Conservation (phyloP, 2,797 vertebrate genomes). For the Poecilia wingei region DNA sequence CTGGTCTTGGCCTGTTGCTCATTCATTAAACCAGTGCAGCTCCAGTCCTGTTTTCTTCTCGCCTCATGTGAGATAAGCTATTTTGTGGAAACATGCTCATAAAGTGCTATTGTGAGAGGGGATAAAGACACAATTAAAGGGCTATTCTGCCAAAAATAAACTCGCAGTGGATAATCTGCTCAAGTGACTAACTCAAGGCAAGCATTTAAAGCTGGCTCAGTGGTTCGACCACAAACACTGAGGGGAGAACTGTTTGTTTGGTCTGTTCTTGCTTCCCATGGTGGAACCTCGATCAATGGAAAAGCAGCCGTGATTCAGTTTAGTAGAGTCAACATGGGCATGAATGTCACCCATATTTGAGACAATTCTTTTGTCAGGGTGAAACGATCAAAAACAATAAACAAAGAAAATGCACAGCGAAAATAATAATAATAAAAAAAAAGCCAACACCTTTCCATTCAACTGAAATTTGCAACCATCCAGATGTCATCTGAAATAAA, state of each 20-base stretch:
- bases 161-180: conserved; percentile 56
- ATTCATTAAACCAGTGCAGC: conserved; percentile 66
- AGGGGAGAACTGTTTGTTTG: conserved; percentile 43
- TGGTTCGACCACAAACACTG: conserved; percentile 48
- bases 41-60: conserved; percentile 40
- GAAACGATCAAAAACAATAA: not conserved
- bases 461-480: not conserved
- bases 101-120: conserved; percentile 67
- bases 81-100: conserved; percentile 72
- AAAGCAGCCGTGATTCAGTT: conserved; percentile 36
- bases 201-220: conserved; percentile 52
- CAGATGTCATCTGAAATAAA: not conserved
- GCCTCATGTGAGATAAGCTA: conserved; percentile 46
- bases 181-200: conserved; percentile 51
- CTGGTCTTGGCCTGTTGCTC: conserved; percentile 43
- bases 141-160: conserved; percentile 59
- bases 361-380: not conserved
- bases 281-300: conserved; percentile 48
- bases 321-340: not conserved
- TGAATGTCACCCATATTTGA: not conserved
- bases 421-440: not conserved
- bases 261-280: conserved; percentile 44
- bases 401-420: not conserved
- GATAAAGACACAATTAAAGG: conserved; percentile 67
- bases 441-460: not conserved